Conservation (phyloP, 2,888 invertebrate species). For the Perdita meconis region DNA sequence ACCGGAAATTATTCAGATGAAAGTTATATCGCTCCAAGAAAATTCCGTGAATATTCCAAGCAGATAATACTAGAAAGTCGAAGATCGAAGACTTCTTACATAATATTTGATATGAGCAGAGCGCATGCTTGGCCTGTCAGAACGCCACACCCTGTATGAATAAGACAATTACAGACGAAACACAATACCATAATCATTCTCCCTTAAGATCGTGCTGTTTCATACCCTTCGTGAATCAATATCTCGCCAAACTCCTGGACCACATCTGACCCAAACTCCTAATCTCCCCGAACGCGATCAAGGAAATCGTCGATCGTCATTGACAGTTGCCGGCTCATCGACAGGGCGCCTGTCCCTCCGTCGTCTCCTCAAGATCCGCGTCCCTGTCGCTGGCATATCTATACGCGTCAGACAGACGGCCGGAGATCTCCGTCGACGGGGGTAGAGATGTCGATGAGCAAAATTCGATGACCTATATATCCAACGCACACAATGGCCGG, state of each 20-base stretch:
- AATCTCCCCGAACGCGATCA: background rate
- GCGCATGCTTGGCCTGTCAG: no score
- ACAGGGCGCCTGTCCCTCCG: background rate
- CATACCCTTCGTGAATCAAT: no score
- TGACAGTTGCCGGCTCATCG: background rate
- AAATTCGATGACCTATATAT: constrained; percentile 68
- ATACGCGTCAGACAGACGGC: constrained; percentile 26
- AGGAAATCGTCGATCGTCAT: background rate
- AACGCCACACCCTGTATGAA: no score
- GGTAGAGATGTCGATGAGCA: constrained; percentile 45
- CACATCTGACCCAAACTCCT: background rate
- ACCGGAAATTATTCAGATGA: no score
- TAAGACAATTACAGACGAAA: no score
- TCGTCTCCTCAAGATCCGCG: constrained; percentile 2
- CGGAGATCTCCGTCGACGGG: constrained; percentile 8
- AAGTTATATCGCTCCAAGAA: no score
- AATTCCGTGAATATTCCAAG: no score
- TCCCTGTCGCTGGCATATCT: constrained; percentile 19
- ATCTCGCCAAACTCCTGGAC: no score
- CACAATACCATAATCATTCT: no score
- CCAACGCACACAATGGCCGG: constrained; percentile 55
- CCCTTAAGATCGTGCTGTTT: no score
- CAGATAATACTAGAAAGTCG: no score
- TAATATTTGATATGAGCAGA: no score
- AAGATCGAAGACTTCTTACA: background rate